Evolutionary conservation across 2,113 vertebrate species (phyloP).

Genomic region (Thinocorus orbignyianus): DNA sequence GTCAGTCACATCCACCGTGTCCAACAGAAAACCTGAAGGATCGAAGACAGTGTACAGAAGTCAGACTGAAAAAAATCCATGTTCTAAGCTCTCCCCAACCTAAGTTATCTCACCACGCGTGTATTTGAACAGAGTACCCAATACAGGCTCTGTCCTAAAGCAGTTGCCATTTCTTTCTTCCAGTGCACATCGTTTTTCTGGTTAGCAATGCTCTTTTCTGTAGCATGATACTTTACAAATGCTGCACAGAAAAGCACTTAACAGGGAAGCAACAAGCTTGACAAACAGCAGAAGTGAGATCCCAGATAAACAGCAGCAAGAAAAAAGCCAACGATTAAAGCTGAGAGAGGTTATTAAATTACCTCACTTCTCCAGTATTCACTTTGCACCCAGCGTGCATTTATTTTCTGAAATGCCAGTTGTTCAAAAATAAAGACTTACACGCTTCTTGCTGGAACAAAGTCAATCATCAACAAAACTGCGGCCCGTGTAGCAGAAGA

Average conservation of each 20-base stretch:
- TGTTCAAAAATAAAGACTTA: neutral
- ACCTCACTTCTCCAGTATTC: neutral
- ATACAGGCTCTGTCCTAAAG: neutral
- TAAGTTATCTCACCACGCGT: neutral
- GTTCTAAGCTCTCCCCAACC: accelerated
- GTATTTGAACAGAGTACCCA: neutral
- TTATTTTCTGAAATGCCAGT: neutral
- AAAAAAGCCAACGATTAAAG: neutral
- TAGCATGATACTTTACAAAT: neutral
- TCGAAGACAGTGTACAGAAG: neutral
- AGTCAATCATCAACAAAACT: neutral
- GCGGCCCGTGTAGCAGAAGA: neutral
- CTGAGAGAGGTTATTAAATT: neutral
- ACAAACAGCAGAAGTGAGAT: neutral
- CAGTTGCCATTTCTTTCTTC: neutral
- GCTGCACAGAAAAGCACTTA: neutral
- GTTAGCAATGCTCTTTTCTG: neutral
- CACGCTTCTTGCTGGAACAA: neutral
- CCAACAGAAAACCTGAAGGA: neutral
- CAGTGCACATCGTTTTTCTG: neutral
- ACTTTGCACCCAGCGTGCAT: neutral
- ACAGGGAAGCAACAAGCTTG: neutral
- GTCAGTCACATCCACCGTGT: neutral
- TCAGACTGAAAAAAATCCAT: neutral
- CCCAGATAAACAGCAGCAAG: neutral